Evolutionary conservation across 2,113 vertebrate genomes (phyloP), one percentile per base, ranked within the genome.

Genomic region (Myanophis thanlyinensis): DNA sequence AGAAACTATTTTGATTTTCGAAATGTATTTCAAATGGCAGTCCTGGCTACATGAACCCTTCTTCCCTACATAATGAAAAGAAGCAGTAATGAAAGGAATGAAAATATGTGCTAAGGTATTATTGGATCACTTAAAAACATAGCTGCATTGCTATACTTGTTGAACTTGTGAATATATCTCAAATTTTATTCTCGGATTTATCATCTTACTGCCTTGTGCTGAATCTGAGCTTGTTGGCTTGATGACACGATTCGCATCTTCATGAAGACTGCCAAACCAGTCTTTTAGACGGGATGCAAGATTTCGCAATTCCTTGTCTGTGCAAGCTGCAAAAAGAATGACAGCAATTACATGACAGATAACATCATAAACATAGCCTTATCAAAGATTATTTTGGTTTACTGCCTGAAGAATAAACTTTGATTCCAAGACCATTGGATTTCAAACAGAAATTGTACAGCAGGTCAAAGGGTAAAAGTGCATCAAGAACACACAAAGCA

Each of bases 261-360:
- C 98, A 2, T 99, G 99, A 9, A 99, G 98, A 95, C 98, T 98
- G 25, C 99, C 98, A 1, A 99, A 99, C 99, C 99, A 99, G 95
- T 99, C 98, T 91, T 99, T 99, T 88, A 99, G 98, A 91, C 98
- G 98, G 1, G 99, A 98, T 20, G 99, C 99, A 10, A 99, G 97
- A 90, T 93, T 99, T 97, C 98, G 98, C 95, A 99, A 94, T 25
- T 99, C 98, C 92, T 98, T 97, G 97, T 99, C 99, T 2, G 98
- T 98, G 97, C 99, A 99, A 86, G 96, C 98, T 99, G 23, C 48
- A 92, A 91, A 95, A 46, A 97, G 92, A 97, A 96, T 47, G 87
- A 94, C 93, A 93, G 94, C 93, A 94, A 1, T 62, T 97, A 90
- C 96, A 92, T 85, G 51, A 93, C 54, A 90, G 22, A 93, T 20